phyloP scores from a whole-genome alignment of 2,797 vertebrate species.

The Gambelia wislizenii region DNA sequence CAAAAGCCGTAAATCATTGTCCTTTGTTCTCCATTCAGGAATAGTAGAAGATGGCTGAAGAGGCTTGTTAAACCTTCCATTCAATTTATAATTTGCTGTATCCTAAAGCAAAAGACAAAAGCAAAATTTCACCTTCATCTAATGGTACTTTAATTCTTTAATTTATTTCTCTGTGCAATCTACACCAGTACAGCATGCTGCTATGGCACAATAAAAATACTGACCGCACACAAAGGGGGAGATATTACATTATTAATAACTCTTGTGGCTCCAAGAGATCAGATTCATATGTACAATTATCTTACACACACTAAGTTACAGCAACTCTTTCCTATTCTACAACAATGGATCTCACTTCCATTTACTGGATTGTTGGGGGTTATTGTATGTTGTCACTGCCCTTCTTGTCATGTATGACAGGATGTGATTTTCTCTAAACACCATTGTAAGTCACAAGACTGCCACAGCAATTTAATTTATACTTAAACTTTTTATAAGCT shows the following conservation, averaged over 20 bases:
- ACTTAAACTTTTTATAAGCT: background rate
- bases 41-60: conserved; percentile 91
- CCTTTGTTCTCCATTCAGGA: conserved; percentile 85
- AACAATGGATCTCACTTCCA: background rate
- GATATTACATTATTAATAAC: conserved; percentile 19
- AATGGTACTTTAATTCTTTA: conserved; percentile 19
- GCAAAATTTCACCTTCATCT: conserved; percentile 24
- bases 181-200: background rate
- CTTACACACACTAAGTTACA: background rate
- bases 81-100: conserved; percentile 84
- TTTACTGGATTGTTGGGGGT: background rate
- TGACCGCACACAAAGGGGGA: conserved; percentile 11
- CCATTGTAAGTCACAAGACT: background rate
- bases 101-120: conserved; percentile 82
- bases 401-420: background rate
- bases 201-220: background rate
- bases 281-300: background rate
- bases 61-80: conserved; percentile 92
- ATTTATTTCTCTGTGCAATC: background rate
- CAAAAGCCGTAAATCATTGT: conserved; percentile 91
- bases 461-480: background rate
- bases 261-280: background rate
- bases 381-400: background rate
- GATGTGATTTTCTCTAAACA: background rate
- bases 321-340: background rate